A percentile compares a stretch with the other conserved stretches of the same genome.
phyloP scores from a whole-genome alignment of 2,113 vertebrate species.

The Petaurus breviceps region DNA sequence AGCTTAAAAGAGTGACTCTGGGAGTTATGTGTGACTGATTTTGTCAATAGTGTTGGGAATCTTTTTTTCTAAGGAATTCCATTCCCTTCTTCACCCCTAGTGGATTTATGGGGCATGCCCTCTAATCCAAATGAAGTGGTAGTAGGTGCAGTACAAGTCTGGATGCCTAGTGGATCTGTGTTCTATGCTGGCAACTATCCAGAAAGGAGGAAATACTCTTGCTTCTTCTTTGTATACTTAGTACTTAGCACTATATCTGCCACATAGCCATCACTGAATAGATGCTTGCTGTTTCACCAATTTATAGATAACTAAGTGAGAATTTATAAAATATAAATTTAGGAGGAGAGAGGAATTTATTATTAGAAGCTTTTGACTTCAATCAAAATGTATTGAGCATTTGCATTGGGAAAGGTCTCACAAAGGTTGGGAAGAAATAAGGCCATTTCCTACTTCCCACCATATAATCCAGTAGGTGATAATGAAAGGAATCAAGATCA shows the following conservation, averaged over 20 bases:
- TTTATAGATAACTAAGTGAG: background rate
- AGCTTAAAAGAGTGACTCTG: too few species aligned
- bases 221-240: background rate
- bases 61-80: too few species aligned
- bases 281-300: background rate
- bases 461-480: background rate
- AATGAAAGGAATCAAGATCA: background rate
- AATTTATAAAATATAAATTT: background rate
- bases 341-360: background rate
- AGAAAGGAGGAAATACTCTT: background rate
- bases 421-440: background rate
- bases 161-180: too few species aligned
- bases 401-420: background rate
- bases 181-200: too few species aligned
- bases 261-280: background rate
- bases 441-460: background rate
- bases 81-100: too few species aligned
- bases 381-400: background rate
- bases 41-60: too few species aligned
- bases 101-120: too few species aligned
- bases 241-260: background rate
- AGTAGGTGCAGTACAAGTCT: too few species aligned
- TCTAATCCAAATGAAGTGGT: too few species aligned
- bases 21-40: too few species aligned
- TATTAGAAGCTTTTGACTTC: background rate